phyloP scores from a whole-genome alignment of 1,140 invertebrate genomes.

The Bombus difficillimus region DNA sequence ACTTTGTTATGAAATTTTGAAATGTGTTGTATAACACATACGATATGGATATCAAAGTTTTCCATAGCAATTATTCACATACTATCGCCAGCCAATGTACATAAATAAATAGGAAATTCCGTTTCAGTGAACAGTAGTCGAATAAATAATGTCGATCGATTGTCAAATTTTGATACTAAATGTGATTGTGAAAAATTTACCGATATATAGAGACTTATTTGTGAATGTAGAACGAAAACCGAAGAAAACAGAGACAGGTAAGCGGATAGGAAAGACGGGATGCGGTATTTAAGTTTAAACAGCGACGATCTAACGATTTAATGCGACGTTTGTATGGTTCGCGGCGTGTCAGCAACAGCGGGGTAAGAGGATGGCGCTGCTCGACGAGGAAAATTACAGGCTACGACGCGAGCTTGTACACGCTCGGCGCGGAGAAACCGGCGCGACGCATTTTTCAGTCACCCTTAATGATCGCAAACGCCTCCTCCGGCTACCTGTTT shows the following conservation, averaged over 20 bases:
- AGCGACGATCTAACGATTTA: constrained; percentile 65
- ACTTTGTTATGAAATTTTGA: too few relatives aligned
- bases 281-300: constrained; percentile 55
- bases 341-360: constrained; percentile 16
- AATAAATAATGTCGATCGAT: too few relatives aligned
- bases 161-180: neutral
- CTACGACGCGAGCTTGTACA: constrained; percentile 43
- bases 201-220: too few relatives aligned
- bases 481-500: constrained; percentile 62
- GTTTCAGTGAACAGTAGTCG: too few relatives aligned
- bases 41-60: too few relatives aligned
- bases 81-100: too few relatives aligned
- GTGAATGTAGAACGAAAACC: neutral
- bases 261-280: constrained; percentile 25
- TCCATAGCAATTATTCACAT: too few relatives aligned
- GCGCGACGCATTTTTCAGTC: constrained; percentile 58
- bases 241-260: neutral
- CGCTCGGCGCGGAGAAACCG: constrained; percentile 38
- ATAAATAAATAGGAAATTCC: too few relatives aligned
- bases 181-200: too few relatives aligned
- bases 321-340: constrained; percentile 50
- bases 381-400: constrained; percentile 69
- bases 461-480: constrained; percentile 52
- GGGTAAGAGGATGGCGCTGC: neutral
- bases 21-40: too few relatives aligned